These are phyloP conservation scores for Escarpia spicata DNA, from an alignment of 2,888 invertebrate genomes.

Conservation along the genomic window DNA sequence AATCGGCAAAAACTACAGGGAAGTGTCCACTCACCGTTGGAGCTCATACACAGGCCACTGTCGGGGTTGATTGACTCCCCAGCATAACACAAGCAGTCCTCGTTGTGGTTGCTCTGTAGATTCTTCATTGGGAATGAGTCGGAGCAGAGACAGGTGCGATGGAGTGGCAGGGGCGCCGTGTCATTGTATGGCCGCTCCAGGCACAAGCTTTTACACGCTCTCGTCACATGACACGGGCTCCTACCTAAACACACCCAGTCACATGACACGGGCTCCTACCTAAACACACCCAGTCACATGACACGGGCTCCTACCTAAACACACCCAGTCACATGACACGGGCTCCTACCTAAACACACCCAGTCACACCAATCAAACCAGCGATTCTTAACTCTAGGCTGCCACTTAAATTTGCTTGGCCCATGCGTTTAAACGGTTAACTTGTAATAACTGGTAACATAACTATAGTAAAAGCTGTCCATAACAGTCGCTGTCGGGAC, in stretches of 20 bases:
- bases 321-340: constrained; percentile 23
- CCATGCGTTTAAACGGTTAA: no score
- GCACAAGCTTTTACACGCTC: constrained; percentile 79
- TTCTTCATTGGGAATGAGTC: neutral
- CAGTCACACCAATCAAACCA: neutral
- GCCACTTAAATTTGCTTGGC: no score
- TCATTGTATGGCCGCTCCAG: constrained; percentile 76
- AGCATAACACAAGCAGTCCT: neutral
- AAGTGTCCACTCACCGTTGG: neutral
- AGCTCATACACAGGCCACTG: neutral
- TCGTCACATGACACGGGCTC: neutral
- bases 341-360: neutral
- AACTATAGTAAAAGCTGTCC: no score
- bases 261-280: constrained; percentile 24
- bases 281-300: neutral
- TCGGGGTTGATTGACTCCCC: neutral
- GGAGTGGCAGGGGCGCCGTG: constrained; percentile 51
- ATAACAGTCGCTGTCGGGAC: no score
- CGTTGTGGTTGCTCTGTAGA: neutral
- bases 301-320: constrained; percentile 29
- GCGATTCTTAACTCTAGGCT: no score
- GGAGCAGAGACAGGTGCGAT: constrained; percentile 73
- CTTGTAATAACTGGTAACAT: no score
- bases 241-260: neutral
- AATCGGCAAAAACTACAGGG: neutral